Conservation (phyloP, 2,113 vertebrate genomes). For the Festucalex cinctus region DNA sequence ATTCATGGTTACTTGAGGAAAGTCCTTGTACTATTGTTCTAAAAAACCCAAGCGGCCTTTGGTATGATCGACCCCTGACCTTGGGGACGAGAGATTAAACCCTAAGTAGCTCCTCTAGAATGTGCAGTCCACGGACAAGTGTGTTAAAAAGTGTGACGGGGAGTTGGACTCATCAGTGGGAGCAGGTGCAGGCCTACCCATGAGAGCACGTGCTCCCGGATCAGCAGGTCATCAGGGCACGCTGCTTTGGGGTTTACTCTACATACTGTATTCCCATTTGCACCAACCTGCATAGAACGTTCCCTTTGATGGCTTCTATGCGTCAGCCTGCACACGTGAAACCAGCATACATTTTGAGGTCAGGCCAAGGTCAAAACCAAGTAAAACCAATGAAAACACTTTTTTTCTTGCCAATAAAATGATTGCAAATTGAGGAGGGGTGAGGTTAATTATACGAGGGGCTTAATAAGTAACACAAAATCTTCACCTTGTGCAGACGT, state of each 20-base stretch:
- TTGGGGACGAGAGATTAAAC: constrained; percentile 3
- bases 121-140: neutral
- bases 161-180: too few species aligned
- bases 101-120: neutral
- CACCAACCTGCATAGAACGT: neutral
- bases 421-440: too few species aligned
- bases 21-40: constrained; percentile 9
- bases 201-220: neutral
- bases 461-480: too few species aligned
- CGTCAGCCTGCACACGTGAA: neutral
- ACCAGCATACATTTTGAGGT: neutral
- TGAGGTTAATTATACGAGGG: too few species aligned
- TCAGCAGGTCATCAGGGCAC: neutral
- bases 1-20: neutral
- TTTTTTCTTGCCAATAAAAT: too few species aligned
- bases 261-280: neutral
- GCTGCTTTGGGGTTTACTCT: neutral
- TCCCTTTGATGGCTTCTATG: neutral
- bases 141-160: neutral
- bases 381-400: too few species aligned
- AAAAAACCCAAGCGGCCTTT: constrained; percentile 14
- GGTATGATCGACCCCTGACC: neutral
- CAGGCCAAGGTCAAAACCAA: neutral
- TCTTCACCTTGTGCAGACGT: too few species aligned
- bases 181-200: neutral